phyloP scores from a whole-genome alignment of 1,140 invertebrate genomes.

The Calycopis cecrops region DNA sequence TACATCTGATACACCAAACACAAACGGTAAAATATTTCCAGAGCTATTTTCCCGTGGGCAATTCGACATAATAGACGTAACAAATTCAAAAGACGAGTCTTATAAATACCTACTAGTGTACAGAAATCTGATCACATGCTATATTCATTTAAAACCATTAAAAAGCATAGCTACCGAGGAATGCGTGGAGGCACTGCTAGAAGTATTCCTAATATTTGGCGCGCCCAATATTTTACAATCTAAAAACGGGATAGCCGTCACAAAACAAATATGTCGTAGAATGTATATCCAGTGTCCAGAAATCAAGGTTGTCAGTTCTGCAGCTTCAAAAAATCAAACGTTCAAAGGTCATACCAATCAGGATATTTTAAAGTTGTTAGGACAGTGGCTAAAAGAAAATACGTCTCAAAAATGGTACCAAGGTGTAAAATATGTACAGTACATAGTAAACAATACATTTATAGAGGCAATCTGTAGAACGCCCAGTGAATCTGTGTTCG shows the following conservation, averaged over 20 bases:
- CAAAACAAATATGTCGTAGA: constrained; percentile 37
- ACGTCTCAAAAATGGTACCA: constrained; percentile 34
- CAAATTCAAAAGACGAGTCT: constrained; percentile 28
- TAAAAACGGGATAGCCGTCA: constrained; percentile 37
- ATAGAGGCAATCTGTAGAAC: constrained; percentile 32
- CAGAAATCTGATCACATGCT: constrained; percentile 39
- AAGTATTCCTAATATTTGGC: constrained; percentile 44
- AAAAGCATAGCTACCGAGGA: constrained; percentile 33
- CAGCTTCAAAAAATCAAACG: constrained; percentile 10
- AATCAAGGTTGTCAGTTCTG: constrained; percentile 37
- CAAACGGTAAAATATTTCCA: constrained; percentile 23
- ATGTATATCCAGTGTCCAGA: constrained; percentile 33
- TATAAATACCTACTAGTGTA: constrained; percentile 47
- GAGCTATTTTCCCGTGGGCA: constrained; percentile 43
- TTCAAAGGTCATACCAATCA: constrained; percentile 38
- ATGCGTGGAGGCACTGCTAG: constrained; percentile 33
- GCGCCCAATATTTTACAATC: constrained; percentile 52
- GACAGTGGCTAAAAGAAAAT: constrained; percentile 34
- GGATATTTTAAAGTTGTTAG: constrained; percentile 38
- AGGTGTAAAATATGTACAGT: constrained; percentile 41
- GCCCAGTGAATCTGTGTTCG: constrained; percentile 35
- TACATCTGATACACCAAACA: neutral
- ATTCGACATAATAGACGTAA: constrained; percentile 39
- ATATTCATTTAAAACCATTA: constrained; percentile 40
- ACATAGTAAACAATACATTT: constrained; percentile 39